These are phyloP conservation scores for Macrocentrus cingulum DNA, from an alignment of 1,140 invertebrate genomes.

Conservation along the genomic window DNA sequence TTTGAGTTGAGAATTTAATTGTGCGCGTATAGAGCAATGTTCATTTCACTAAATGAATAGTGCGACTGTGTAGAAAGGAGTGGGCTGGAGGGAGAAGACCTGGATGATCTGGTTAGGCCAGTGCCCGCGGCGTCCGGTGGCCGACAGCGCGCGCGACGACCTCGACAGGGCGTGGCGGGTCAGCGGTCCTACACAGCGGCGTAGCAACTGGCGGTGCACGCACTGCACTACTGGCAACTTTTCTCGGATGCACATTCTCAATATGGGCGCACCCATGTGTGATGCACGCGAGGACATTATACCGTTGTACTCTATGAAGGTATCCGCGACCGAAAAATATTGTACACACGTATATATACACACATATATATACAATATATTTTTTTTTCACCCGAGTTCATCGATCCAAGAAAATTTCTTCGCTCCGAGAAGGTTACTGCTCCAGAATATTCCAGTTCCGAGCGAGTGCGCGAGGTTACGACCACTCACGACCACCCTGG, in stretches of 20 bases:
- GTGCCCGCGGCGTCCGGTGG: constrained; percentile 42
- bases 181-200: constrained; percentile 44
- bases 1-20: too few relatives aligned
- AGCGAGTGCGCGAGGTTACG: constrained; percentile 10
- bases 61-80: not conserved
- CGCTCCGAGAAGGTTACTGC: constrained; percentile 12
- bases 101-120: constrained; percentile 54
- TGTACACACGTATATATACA: too few relatives aligned
- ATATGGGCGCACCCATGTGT: constrained; percentile 14
- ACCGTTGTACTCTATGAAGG: not conserved
- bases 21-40: too few relatives aligned
- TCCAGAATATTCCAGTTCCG: constrained; percentile 16
- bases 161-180: constrained; percentile 56
- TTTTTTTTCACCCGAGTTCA: constrained; percentile 8
- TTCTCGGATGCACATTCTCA: constrained; percentile 8
- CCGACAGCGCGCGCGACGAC: constrained; percentile 49
- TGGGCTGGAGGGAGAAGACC: constrained; percentile 28
- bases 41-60: not conserved
- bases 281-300: constrained; percentile 4
- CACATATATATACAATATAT: too few relatives aligned
- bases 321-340: not conserved
- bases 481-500: not conserved
- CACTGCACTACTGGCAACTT: constrained; percentile 1
- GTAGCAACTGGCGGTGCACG: constrained; percentile 4
- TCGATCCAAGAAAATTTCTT: constrained; percentile 16